Conservation (phyloP, 2,888 invertebrate genomes). For the Acronicta alni region DNA sequence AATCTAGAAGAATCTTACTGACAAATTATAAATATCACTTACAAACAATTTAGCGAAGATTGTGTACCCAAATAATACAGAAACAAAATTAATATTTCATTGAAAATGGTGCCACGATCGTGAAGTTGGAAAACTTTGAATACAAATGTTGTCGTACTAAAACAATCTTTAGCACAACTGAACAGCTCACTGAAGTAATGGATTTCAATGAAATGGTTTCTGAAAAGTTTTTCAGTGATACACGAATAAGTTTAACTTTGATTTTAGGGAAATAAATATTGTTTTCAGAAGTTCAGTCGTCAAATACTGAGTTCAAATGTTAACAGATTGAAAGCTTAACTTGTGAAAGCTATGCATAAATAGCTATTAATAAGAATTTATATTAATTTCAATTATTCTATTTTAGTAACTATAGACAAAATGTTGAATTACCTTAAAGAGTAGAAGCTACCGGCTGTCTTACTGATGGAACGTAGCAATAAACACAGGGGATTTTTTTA, state of each 20-base stretch:
- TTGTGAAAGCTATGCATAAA: not conserved
- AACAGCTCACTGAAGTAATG: slow-evolving; percentile 17
- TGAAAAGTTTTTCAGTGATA: slow-evolving; percentile 27
- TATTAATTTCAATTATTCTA: too few relatives aligned
- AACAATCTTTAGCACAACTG: slow-evolving; percentile 48
- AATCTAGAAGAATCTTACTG: slow-evolving; percentile 17
- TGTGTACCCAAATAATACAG: slow-evolving; percentile 28
- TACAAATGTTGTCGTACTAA: slow-evolving; percentile 52
- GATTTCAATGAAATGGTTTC: slow-evolving; percentile 16
- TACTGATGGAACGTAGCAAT: too few relatives aligned
- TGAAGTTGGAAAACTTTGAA: slow-evolving; percentile 45
- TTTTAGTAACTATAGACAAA: too few relatives aligned
- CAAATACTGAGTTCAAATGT: slow-evolving; percentile 19
- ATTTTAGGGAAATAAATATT: slow-evolving; percentile 25
- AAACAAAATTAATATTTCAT: slow-evolving; percentile 44
- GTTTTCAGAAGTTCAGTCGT: slow-evolving; percentile 8
- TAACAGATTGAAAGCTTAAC: slow-evolving; percentile 1
- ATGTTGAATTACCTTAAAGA: too few relatives aligned
- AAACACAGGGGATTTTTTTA: too few relatives aligned
- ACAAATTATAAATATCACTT: slow-evolving; percentile 43
- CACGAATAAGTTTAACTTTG: slow-evolving; percentile 17
- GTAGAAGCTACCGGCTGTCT: too few relatives aligned
- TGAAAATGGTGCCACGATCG: slow-evolving; percentile 35
- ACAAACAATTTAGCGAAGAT: slow-evolving; percentile 36
- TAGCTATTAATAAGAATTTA: not conserved